These are phyloP conservation scores for Manis crassicaudata DNA, from an alignment of 2,797 vertebrate genomes.

Conservation along the genomic window DNA sequence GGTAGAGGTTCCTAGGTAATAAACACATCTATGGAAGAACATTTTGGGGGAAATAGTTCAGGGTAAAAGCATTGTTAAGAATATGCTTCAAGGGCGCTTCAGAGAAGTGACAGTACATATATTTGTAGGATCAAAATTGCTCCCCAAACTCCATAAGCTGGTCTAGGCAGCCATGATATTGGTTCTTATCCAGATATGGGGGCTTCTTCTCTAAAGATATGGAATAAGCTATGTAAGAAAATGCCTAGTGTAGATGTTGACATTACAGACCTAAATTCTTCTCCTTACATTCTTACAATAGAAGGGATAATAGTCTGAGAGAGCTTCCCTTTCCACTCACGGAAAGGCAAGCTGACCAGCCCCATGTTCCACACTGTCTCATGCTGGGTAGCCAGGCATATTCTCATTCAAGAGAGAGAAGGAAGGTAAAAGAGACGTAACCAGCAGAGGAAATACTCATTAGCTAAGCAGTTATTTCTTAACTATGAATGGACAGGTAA, in stretches of 20 bases:
- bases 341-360: neutral
- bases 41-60: neutral
- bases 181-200: neutral
- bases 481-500: neutral
- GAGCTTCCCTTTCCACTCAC: neutral
- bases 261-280: neutral
- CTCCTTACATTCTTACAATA: neutral
- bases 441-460: neutral
- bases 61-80: neutral
- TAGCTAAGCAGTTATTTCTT: neutral
- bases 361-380: neutral
- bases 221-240: neutral
- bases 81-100: neutral
- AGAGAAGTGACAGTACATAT: neutral
- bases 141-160: neutral
- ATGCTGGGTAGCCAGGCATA: too few species aligned
- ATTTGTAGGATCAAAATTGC: neutral
- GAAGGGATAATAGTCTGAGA: neutral
- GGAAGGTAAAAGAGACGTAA: neutral
- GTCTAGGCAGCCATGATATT: neutral
- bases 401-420: neutral
- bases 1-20: neutral
- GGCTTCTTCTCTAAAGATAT: neutral
- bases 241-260: neutral
- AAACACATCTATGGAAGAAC: neutral